Percentiles rank a stretch among this genome's conserved stretches.
Conservation (phyloP, 2,888 invertebrate species). For the Iphiclides podalirius region DNA sequence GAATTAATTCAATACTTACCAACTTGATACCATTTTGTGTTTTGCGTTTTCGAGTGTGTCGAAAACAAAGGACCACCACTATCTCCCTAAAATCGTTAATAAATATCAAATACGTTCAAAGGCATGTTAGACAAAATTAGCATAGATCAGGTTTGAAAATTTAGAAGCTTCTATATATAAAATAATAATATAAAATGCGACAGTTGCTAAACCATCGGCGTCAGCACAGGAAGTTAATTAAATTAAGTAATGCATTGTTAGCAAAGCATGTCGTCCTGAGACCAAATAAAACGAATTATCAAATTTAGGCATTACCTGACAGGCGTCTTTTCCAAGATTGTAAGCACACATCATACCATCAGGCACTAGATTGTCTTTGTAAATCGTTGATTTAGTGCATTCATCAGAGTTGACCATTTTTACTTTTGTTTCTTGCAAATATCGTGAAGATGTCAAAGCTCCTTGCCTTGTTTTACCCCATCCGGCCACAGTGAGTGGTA, state of each 20-base stretch:
- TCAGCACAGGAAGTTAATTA: too few relatives aligned
- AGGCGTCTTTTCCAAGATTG: slow-evolving; percentile 80
- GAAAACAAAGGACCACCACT: slow-evolving; percentile 83
- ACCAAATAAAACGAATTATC: too few relatives aligned
- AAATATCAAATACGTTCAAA: too few relatives aligned
- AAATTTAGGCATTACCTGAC: slow-evolving; percentile 72
- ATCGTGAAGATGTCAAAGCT: slow-evolving; percentile 62
- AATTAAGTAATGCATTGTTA: too few relatives aligned
- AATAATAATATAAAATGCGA: too few relatives aligned
- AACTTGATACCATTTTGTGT: slow-evolving; percentile 78
- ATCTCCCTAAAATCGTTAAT: slow-evolving; percentile 74
- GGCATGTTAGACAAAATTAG: too few relatives aligned
- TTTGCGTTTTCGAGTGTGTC: slow-evolving; percentile 56
- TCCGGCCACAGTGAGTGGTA: slow-evolving; percentile 63
- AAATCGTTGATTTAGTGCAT: slow-evolving; percentile 60
- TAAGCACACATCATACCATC: slow-evolving; percentile 82
- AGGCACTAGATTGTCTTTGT: slow-evolving; percentile 58
- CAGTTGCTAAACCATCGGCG: too few relatives aligned
- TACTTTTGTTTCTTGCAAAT: slow-evolving; percentile 71
- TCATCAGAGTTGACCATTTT: slow-evolving; percentile 53
- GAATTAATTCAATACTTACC: slow-evolving; percentile 74
- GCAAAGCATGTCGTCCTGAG: too few relatives aligned
- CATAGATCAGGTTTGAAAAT: too few relatives aligned
- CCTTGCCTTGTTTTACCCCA: slow-evolving; percentile 73
- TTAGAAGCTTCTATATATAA: too few relatives aligned